Base-by-base conservation (phyloP, 2,888 invertebrate genomes). In the Pasiphila rectangulata region DNA sequence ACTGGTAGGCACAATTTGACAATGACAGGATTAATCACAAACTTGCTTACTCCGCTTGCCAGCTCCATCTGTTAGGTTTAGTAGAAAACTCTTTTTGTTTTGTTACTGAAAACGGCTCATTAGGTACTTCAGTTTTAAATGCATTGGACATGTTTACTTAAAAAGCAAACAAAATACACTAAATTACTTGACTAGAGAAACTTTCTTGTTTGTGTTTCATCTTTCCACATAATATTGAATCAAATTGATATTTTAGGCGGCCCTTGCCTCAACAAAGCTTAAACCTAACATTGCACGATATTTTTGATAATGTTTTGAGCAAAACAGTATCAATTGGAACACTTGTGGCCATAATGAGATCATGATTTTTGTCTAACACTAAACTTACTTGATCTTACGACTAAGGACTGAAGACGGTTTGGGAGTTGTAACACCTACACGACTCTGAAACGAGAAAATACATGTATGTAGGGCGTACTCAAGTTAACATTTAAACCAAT, bases 301-400 rank as follows among this genome's bases (percentile, higher is more conserved):
- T 27, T 23, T 23, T 6, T 16, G 35, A 32, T 46, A 46, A 51
- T 32, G 30, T 50, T 41, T 55, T 57, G 48, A 57, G 56, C 55
- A 50, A 50, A 50, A 45, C 35, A 40, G 36, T 25, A 25, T 10
- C 34, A 29, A n/a, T 54, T 49, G 37, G 38, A 44, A 49, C 32
- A 42, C 17, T 30, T 48, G 42, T 45, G 46, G 35, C 48, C 17
- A 36, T 20, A 17, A 34, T 47, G 57, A 57, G 52, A 57, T 57
- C 54, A 51, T 43, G 16, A 4, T 2, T 0, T 13, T 10, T 15
- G n/a, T n/a, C 20, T 36, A 27, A 21, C 20, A 20, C 40, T 36
- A 40, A 45, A 30, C 30, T 36, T 30, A 44, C n/a, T 30, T 12
- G 16, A 39, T 29, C 29, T 40, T 36, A 36, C 19, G 4, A n/a